Base-by-base conservation (phyloP, 2,113 vertebrate genomes). In the Urocolius indicus region DNA sequence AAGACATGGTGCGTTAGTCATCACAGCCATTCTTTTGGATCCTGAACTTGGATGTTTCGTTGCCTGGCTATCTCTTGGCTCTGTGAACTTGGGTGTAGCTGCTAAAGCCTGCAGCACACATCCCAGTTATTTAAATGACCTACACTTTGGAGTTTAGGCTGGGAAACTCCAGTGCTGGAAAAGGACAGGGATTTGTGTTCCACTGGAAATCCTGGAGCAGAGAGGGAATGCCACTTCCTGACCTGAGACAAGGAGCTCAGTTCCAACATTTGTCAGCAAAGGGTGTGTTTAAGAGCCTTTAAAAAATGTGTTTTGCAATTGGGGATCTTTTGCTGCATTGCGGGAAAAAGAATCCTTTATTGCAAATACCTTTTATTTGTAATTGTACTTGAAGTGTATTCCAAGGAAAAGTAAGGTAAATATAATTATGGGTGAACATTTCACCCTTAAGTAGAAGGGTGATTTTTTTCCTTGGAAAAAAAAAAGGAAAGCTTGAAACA, bases 231-330 rank as follows among this genome's bases (percentile, higher is more conserved):
- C 24, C 0, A 2, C 36, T 69, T 52, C 55, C 32, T 30, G 26
- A 19, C 67, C 30, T 57, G 22, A 82, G 88, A 49, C 2, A 4
- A 24, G 71, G 30, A 71, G 9, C 21, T 87, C 23, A 6, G 15
- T 52, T 87, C 51, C 46, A 49, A 23, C 78, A 62, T 62, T 43
- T 49, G 11, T 58, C 8, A 46, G 67, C 18, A 4, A 11, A 6
- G 21, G 10, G 38, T 4, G 17, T 0, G 0, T 48, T 66, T 46
- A 13, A 45, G 92, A 81, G 26, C 11, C 29, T 24, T 71, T 86
- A 41, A 30, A 45, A 95, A 89, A 45, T 41, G 2, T 36, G 23
- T 2, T 0, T 81, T 89, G 65, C 21, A 36, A 5, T 6, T 29
- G 16, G 11, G 13, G 4, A 4, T 29, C 23, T 81, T 82, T 41